Percentiles rank a stretch among this genome's conserved stretches.
Conservation (phyloP, 2,797 vertebrate species). For the Scolopax bukidnonensis region DNA sequence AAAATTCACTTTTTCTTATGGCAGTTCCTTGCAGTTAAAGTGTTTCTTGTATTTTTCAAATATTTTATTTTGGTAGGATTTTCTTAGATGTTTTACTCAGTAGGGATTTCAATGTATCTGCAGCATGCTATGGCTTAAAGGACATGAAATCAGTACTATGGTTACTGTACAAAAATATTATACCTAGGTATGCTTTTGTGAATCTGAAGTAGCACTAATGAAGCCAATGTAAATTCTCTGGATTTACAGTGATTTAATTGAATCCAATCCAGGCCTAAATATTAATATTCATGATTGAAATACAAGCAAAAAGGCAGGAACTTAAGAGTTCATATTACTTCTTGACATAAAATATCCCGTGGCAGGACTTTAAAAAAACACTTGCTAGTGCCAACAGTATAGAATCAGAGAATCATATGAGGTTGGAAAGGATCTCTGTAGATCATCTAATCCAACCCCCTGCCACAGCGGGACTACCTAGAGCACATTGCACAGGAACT, state of each 20-base stretch:
- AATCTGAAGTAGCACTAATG: background rate
- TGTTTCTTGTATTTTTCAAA: background rate
- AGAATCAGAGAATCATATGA: no score
- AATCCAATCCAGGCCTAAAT: background rate
- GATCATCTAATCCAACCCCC: no score
- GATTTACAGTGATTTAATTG: background rate
- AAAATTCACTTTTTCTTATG: background rate
- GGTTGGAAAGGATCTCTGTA: no score
- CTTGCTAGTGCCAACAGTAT: background rate
- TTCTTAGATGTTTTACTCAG: background rate
- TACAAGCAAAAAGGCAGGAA: background rate
- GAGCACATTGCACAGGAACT: no score
- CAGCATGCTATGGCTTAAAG: background rate
- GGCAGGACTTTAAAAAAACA: background rate
- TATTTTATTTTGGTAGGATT: background rate
- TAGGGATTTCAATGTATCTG: background rate
- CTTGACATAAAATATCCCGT: background rate
- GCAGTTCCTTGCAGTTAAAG: background rate
- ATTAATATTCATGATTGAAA: background rate
- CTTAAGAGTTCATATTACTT: background rate
- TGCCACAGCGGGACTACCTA: no score
- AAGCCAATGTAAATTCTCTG: background rate
- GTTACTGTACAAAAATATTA: background rate
- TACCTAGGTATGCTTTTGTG: background rate
- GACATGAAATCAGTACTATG: background rate